Conservation (phyloP, 2,888 invertebrate genomes). For the Ormyrus rosae region DNA sequence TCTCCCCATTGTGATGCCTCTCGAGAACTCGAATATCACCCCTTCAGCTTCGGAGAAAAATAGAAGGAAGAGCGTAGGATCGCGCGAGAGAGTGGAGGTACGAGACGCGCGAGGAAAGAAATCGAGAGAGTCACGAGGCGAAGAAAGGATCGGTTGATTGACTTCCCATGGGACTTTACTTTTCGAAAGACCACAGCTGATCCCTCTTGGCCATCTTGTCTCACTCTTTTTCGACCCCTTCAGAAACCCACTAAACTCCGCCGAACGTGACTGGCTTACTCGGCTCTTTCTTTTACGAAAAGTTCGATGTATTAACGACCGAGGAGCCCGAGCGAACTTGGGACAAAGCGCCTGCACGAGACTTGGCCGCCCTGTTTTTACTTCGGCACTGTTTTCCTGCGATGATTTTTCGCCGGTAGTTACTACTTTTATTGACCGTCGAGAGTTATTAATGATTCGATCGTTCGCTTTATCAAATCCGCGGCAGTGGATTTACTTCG, state of each 20-base stretch:
- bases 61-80: background rate
- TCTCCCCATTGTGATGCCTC: background rate
- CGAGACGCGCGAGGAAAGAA: conserved; percentile 16
- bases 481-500: background rate
- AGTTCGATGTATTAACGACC: conserved; percentile 54
- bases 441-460: conserved; percentile 12
- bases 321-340: conserved; percentile 10
- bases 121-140: conserved; percentile 63
- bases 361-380: background rate
- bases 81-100: background rate
- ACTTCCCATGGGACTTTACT: conserved; percentile 74
- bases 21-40: conserved; percentile 27
- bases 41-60: conserved; percentile 4
- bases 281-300: conserved; percentile 53
- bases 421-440: conserved; percentile 21
- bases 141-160: conserved; percentile 74
- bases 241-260: conserved; percentile 62
- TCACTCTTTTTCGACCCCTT: conserved; percentile 60
- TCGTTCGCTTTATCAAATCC: conserved; percentile 5
- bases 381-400: conserved; percentile 17
- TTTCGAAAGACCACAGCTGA: conserved; percentile 73
- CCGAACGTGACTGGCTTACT: conserved; percentile 74
- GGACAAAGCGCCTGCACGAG: conserved; percentile 23
- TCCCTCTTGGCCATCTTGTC: conserved; percentile 71
- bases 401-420: conserved; percentile 9